Evolutionary conservation across 2,888 invertebrate genomes (phyloP).

Genomic region (Himalopsyche kuldschensis): DNA sequence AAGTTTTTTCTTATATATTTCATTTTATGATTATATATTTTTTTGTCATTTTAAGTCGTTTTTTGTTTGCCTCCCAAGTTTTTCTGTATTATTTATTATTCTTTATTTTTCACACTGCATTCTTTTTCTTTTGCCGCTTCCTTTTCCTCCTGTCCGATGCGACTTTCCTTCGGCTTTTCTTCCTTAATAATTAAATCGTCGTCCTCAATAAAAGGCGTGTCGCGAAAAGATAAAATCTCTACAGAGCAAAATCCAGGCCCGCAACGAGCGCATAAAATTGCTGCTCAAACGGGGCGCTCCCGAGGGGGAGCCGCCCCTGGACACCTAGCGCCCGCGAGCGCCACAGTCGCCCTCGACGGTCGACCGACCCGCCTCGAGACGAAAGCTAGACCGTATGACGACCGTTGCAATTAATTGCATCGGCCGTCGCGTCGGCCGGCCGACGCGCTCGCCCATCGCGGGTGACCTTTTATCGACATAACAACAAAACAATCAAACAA

Average conservation of each 20-base stretch:
- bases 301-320: constrained; percentile 72
- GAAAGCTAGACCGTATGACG: neutral
- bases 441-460: neutral
- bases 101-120: constrained; percentile 40
- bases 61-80: constrained; percentile 15
- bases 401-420: neutral
- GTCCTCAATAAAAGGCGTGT: constrained; percentile 64
- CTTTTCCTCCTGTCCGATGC: constrained; percentile 50
- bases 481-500: neutral
- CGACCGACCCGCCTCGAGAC: constrained; percentile 10
- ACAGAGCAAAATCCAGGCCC: constrained; percentile 85
- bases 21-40: constrained; percentile 37
- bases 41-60: constrained; percentile 22
- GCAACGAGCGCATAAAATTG: constrained; percentile 85
- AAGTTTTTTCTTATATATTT: constrained; percentile 18
- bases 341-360: constrained; percentile 9
- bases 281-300: constrained; percentile 86
- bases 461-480: constrained; percentile 6
- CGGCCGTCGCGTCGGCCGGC: neutral
- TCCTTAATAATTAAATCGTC: constrained; percentile 42
- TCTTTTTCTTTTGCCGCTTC: constrained; percentile 44
- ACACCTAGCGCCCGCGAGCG: constrained; percentile 56
- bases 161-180: constrained; percentile 44
- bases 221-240: constrained; percentile 84
- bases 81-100: constrained; percentile 33